phyloP scores from a whole-genome alignment of 2,113 vertebrate species.

The Gymnogyps californianus region DNA sequence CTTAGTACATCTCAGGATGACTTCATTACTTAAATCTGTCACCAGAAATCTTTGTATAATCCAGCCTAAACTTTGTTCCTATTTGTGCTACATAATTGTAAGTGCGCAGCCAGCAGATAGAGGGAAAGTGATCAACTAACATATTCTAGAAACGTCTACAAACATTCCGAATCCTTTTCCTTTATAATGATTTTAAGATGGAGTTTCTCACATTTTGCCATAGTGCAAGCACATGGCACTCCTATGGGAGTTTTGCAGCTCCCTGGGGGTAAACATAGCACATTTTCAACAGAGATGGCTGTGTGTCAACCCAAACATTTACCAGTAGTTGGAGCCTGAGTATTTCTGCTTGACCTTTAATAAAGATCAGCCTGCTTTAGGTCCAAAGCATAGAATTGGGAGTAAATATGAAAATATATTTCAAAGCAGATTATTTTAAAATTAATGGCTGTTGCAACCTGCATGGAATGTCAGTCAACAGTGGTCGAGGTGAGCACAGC shows the following conservation, averaged over 20 bases:
- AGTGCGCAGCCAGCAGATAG: neutral
- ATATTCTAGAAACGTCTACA: neutral
- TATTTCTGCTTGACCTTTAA: neutral
- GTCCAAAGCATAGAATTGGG: neutral
- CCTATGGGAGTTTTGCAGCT: neutral
- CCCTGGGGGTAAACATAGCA: neutral
- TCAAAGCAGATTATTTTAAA: constrained; percentile 4
- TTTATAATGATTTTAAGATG: neutral
- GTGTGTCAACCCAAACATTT: neutral
- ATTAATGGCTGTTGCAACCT: neutral
- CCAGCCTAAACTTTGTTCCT: neutral
- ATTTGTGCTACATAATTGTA: neutral
- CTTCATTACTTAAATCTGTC: neutral
- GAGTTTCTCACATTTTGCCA: neutral
- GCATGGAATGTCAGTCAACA: neutral
- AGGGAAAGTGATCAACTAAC: neutral
- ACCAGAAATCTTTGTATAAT: neutral
- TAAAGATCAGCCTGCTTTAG: neutral
- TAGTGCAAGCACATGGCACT: neutral
- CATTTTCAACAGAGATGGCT: neutral
- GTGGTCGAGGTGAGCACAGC: neutral
- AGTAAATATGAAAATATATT: neutral
- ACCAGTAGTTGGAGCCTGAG: neutral
- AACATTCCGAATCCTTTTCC: neutral
- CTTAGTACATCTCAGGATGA: neutral